Evolutionary conservation across 2,113 vertebrate genomes (phyloP).

Genomic region (Triplophysa tibetana): DNA sequence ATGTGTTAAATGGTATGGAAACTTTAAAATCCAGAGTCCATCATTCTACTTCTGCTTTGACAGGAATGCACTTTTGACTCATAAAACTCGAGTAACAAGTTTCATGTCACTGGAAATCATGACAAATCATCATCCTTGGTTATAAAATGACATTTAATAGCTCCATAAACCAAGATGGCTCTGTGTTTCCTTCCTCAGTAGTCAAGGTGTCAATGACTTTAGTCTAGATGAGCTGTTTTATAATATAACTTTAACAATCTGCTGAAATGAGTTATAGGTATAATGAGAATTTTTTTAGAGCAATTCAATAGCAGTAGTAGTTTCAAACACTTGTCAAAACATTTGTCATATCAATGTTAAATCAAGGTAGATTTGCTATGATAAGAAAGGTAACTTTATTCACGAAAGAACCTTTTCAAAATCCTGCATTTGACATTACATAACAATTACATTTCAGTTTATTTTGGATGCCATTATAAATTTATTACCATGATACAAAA

Average conservation of each 20-base stretch:
- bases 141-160: slow-evolving; percentile 49
- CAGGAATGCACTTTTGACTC: background rate
- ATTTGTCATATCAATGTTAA: too few species aligned
- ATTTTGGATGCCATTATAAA: background rate
- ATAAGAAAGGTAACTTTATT: too few species aligned
- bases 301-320: slow-evolving; percentile 17
- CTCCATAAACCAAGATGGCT: slow-evolving; percentile 53
- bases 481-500: background rate
- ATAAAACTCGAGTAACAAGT: slow-evolving; percentile 25
- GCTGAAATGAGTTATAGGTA: slow-evolving; percentile 27
- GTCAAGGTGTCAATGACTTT: slow-evolving; percentile 42
- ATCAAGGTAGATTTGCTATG: too few species aligned
- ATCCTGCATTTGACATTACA: background rate
- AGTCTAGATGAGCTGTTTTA: slow-evolving; percentile 36
- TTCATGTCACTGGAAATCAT: slow-evolving; percentile 26
- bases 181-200: slow-evolving; percentile 44
- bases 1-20: background rate
- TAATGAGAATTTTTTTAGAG: slow-evolving; percentile 21
- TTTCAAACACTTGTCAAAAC: too few species aligned
- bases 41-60: slow-evolving; percentile 2
- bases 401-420: background rate
- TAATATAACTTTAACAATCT: slow-evolving; percentile 42
- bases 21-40: background rate
- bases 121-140: slow-evolving; percentile 18
- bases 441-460: background rate